Evolutionary conservation across 1,140 invertebrate genomes (phyloP).

Genomic region (Pseudobourletiella spinata): DNA sequence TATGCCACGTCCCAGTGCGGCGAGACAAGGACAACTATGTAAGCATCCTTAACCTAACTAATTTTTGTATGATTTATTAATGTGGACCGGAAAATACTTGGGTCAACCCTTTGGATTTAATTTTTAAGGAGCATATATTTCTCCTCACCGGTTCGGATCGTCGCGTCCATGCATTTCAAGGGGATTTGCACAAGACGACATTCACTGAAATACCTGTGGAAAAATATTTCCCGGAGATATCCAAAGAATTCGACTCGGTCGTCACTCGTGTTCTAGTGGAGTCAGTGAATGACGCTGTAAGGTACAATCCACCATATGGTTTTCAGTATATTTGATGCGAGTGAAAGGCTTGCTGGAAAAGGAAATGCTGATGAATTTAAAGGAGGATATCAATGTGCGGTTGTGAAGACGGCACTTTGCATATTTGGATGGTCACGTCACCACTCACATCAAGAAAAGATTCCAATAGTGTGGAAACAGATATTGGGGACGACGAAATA

Average conservation of each 20-base stretch:
- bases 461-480: no score
- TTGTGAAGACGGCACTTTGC: constrained; percentile 26
- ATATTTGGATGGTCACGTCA: constrained; percentile 24
- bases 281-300: constrained; percentile 15
- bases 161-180: constrained; percentile 25
- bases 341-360: not conserved
- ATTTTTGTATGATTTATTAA: not conserved
- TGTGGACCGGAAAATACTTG: not conserved
- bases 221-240: constrained; percentile 31
- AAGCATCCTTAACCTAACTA: not conserved
- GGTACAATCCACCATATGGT: constrained; percentile 4
- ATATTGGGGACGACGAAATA: not conserved
- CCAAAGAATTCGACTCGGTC: constrained; percentile 18
- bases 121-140: constrained; percentile 26
- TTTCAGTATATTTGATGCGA: no score
- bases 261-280: constrained; percentile 29
- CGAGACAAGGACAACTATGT: constrained; percentile 26
- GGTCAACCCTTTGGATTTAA: not conserved
- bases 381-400: constrained; percentile 31
- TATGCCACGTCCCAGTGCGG: constrained; percentile 18
- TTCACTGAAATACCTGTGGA: constrained; percentile 23
- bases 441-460: no score
- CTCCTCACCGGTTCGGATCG: constrained; percentile 28
- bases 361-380: not conserved
- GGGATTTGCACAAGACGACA: constrained; percentile 4